These are phyloP conservation scores for Myopa tessellatipennis DNA, from an alignment of 2,888 invertebrate species.

Conservation along the genomic window DNA sequence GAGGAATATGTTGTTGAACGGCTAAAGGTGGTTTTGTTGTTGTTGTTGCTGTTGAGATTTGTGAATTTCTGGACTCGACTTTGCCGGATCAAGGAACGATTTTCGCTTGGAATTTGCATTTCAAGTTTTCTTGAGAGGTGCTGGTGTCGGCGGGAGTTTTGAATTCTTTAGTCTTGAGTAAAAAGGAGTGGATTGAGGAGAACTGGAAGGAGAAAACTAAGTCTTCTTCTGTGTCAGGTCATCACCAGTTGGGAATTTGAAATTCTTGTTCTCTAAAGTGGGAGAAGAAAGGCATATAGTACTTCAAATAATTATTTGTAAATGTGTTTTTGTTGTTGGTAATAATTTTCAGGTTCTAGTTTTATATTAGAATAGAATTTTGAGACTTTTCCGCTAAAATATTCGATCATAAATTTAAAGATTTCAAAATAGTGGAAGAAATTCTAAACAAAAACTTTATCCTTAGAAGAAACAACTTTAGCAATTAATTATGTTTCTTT, in stretches of 20 bases:
- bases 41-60: conserved; percentile 2
- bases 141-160: conserved; percentile 4
- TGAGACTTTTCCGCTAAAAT: not conserved
- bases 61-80: too few relatives aligned
- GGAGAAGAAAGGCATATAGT: conserved; percentile 36
- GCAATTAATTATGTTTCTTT: not conserved
- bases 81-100: not conserved
- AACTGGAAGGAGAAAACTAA: not conserved
- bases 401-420: not conserved
- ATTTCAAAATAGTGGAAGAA: too few relatives aligned
- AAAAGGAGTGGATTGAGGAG: conserved; percentile 27
- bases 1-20: not conserved
- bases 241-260: conserved; percentile 40
- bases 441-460: too few relatives aligned
- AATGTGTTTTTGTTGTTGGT: conserved; percentile 45
- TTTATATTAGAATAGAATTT: not conserved
- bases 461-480: too few relatives aligned
- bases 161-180: conserved; percentile 38
- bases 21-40: not conserved
- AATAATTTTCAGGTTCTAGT: conserved; percentile 4
- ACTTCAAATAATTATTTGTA: not conserved
- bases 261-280: conserved; percentile 45
- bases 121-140: conserved; percentile 21
- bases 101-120: conserved; percentile 23
- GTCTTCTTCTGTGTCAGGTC: conserved; percentile 36